Conservation (phyloP, 2,888 invertebrate genomes). For the Conchocele bisecta region DNA sequence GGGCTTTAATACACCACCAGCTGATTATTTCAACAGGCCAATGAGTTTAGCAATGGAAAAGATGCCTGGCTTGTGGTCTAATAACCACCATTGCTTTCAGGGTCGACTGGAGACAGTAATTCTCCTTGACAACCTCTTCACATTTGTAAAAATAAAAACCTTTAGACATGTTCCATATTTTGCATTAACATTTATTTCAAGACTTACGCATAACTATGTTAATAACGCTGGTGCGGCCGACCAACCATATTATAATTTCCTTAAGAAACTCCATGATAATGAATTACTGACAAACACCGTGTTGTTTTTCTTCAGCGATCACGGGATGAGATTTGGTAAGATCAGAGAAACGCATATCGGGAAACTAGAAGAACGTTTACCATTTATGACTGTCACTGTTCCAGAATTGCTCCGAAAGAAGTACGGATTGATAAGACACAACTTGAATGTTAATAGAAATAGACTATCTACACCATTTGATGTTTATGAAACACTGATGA, state of each 20-base stretch:
- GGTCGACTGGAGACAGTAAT: constrained; percentile 87
- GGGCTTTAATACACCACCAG: constrained; percentile 90
- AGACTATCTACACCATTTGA: constrained; percentile 92
- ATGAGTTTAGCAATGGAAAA: constrained; percentile 86
- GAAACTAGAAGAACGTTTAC: constrained; percentile 92
- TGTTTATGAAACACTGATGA: constrained; percentile 90
- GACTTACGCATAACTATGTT: constrained; percentile 92
- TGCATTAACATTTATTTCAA: constrained; percentile 92
- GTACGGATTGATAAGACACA: constrained; percentile 86
- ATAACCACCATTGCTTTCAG: constrained; percentile 86
- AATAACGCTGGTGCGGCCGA: constrained; percentile 91
- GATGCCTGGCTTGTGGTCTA: constrained; percentile 71
- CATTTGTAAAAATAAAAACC: constrained; percentile 85
- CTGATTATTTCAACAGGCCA: constrained; percentile 92
- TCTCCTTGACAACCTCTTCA: constrained; percentile 85
- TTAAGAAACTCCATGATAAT: constrained; percentile 83
- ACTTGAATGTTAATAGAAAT: constrained; percentile 87
- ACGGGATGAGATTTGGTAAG: constrained; percentile 93
- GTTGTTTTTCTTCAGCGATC: constrained; percentile 88
- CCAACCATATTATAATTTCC: constrained; percentile 85
- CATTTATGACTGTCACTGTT: constrained; percentile 89
- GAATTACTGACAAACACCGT: constrained; percentile 69
- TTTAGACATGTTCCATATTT: constrained; percentile 88
- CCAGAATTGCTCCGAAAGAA: constrained; percentile 88
- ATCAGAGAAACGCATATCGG: constrained; percentile 91